Base-by-base conservation (phyloP, 2,113 vertebrate genomes). In the Synodontis membranacea region DNA sequence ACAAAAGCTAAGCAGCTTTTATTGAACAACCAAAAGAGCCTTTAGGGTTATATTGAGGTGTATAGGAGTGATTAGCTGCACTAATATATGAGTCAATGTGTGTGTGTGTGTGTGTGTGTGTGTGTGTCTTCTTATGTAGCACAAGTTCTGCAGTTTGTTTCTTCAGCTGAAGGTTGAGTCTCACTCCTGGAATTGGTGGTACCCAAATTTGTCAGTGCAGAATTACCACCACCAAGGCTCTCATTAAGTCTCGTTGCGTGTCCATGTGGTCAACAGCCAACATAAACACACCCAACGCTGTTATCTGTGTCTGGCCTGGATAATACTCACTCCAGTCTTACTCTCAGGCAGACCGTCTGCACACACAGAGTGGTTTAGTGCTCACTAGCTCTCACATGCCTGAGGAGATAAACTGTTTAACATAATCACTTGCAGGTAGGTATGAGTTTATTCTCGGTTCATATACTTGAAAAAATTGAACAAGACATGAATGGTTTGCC, bases 171-270 rank as follows among this genome's bases (percentile, higher is more conserved):
- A 50, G 82, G 44, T 54, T 80, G 25, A 80, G 74, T 89, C 91
- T 91, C 84, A 84, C 88, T 90, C 90, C 91, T 91, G 88, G 89
- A 93, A 90, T 89, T 87, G 90, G 88, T 89, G 78, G 78, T 89
- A 92, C 92, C 91, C 91, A 93, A 92, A 93, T 94, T 86, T 91
- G 92, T 93, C 91, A 86, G 90, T 90, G 92, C 88, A 92, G 92
- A 92, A 92, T 90, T 86, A 91, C 89, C 89, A 90, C 87, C 88
- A 91, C 87, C 91, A 93, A 92, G 91, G 91, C 93, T 85, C 88
- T 94, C 90, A 94, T 95, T 94, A 93, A 91, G 86, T 91, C 90
- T 62, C 85, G 78, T 83, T 88, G 74, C 79, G 23, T 84, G 84
- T 70, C 83, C 82, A 44, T 84, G 79, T 83, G 31, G 64, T 88